Conservation (phyloP, 2,113 vertebrate species). For the Corynorhinus townsendii region DNA sequence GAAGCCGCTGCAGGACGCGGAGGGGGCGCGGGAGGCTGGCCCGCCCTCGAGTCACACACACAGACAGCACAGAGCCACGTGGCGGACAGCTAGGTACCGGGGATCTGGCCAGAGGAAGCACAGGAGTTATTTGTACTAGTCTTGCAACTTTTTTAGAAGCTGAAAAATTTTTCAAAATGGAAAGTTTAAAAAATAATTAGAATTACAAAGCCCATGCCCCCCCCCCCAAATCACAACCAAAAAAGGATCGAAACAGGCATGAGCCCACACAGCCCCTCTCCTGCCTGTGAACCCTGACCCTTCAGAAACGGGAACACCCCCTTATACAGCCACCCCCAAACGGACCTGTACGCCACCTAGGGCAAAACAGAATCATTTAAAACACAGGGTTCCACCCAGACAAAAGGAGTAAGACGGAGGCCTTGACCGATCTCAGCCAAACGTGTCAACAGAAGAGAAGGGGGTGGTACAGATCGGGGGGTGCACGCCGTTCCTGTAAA, state of each 20-base stretch:
- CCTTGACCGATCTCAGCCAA: fast-evolving
- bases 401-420: not conserved
- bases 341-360: fast-evolving
- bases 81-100: not conserved
- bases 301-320: not conserved
- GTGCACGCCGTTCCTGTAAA: not conserved
- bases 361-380: not conserved
- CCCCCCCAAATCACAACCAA: not conserved
- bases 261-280: not conserved
- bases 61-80: not conserved
- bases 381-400: fast-evolving
- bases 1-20: not conserved
- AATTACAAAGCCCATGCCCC: not conserved
- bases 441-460: fast-evolving
- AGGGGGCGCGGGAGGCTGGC: fast-evolving
- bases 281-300: not conserved
- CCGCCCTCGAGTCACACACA: not conserved
- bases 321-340: not conserved
- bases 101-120: not conserved
- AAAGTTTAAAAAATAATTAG: not conserved
- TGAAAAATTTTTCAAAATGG: not conserved
- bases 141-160: not conserved
- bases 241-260: not conserved
- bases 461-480: fast-evolving
- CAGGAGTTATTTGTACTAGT: not conserved